Conservation (phyloP, 2,113 vertebrate genomes). For the Diglossa brunneiventris region DNA sequence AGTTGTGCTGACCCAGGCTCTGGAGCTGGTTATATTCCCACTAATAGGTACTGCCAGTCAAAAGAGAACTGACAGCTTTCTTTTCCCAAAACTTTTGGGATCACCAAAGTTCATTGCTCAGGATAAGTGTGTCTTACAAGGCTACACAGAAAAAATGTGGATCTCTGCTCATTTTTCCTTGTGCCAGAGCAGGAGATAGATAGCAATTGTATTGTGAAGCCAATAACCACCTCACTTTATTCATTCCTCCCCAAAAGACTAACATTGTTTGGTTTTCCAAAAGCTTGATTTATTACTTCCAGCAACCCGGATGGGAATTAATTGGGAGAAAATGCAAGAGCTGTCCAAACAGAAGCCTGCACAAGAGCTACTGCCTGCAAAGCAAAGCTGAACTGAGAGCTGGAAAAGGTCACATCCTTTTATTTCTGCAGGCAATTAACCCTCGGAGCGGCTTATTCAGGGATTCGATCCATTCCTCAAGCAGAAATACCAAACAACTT, state of each 20-base stretch:
- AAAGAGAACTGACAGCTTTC: not conserved
- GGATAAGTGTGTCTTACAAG: not conserved
- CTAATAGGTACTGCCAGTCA: not conserved
- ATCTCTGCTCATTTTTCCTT: not conserved
- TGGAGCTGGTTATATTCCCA: not conserved
- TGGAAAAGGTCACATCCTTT: not conserved
- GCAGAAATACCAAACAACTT: not conserved
- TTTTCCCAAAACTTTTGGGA: not conserved
- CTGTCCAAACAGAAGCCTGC: constrained; percentile 13
- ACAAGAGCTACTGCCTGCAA: not conserved
- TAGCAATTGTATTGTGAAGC: not conserved
- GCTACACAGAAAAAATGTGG: not conserved
- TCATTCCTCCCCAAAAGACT: not conserved
- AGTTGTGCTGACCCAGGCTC: not conserved
- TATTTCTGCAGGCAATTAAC: constrained; percentile 6
- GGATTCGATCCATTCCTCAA: not conserved
- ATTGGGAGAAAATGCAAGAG: not conserved
- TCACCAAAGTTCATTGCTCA: not conserved
- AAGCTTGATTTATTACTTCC: constrained; percentile 9
- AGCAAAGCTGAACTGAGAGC: not conserved
- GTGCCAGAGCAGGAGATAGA: not conserved
- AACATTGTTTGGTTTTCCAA: not conserved
- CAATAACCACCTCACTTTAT: not conserved
- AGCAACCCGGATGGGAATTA: not conserved
- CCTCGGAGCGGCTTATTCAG: not conserved